Base-by-base conservation (phyloP, 2,797 vertebrate species). In the Pristis pectinata region DNA sequence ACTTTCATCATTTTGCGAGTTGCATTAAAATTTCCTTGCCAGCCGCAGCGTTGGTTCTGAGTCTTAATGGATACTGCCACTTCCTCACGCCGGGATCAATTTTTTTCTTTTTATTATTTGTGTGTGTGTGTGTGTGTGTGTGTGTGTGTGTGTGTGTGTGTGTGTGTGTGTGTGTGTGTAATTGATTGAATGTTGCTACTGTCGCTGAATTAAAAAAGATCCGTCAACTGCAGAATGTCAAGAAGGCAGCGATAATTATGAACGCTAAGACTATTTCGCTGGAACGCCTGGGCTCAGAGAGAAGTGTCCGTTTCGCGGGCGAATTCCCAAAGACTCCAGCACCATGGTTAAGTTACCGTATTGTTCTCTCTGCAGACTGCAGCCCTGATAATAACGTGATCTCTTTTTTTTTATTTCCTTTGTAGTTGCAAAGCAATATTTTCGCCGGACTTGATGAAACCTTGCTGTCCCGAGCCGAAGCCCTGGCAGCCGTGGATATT, bases 361-460 rank as follows among this genome's bases (percentile, higher is more conserved):
- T 41, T 34, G 24, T 53, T 64, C 53, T 37, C 59, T 10, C 24
- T 74, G 41, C 44, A 17, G 87, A 11, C 61, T 19, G 22, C 59
- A 34, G 2, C 27, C 30, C 27, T n/a, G 44, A n/a, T 15, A 94
- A 34, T 94, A 76, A 94, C 44, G 34, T 27, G 1, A 10, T 94
- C 11, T 94, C 10, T 19, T 49, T 15, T 8, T 91, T 91, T 67
- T 49, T 49, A 49, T 49, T 49, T 67, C 87, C n/a, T 41, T 2
- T 41, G 44, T 96, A 97, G 97, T 96, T 97, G 95, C 98, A 99
- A 96, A 97, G 98, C 11, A 99, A 99, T 97, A 98, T 99, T 96
- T 99, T 99, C 96, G 98, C 98, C 3, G 98, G 98, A 76, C 98
- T 99, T 95, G 98, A 99, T 94, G 98, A 99, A 97, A 97, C 97